Evolutionary conservation across 1,140 invertebrate genomes (phyloP), one percentile per base, ranked within the genome.

Genomic region (Lepidostoma basale): DNA sequence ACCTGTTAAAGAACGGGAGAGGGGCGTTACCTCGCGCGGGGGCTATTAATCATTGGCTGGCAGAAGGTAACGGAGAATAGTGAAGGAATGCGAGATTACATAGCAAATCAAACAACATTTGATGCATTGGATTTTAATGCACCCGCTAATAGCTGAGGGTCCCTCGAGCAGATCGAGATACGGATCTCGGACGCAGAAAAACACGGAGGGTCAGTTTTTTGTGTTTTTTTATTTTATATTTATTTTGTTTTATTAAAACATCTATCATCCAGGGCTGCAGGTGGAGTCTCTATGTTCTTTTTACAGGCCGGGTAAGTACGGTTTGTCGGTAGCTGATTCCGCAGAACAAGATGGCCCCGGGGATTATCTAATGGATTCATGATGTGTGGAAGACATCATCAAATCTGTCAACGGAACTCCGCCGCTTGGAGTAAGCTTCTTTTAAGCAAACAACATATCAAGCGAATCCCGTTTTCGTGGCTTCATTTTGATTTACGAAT

Each of bases 121-220:
- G 70, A 72, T 72, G 70, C 70, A 72, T 72, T 30, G 70, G 66
- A 47, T 72, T 72, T 72, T 72, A 72, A 72, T 72, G 70, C 70
- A 68, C 59, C 66, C 60, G 20, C 64, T 62, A 72, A 72, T 64
- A 54, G 70, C 39, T n/a, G 45, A 59, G 66, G 58, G 45, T 56
- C 60, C 22, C 40, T 42, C 42, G 36, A 42, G 33, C 40, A 16
- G 25, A 25, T 33, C 40, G 58, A 66, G 49, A 62, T 63, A 63
- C 30, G 49, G 63, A 70, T 70, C 69, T 62, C 36, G 45, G 44
- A 10, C 6, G 5, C 16, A 26, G 47, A 62, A 60, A 60, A 59
- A 18, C 10, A 8, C 45, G 33, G 60, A 36, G 28, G 54, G 62
- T 52, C 40, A 40, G n/a, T 12, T 14, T 33, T 44, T 22, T 14